Conservation (phyloP, 2,113 vertebrate genomes). For the Lagopus muta region DNA sequence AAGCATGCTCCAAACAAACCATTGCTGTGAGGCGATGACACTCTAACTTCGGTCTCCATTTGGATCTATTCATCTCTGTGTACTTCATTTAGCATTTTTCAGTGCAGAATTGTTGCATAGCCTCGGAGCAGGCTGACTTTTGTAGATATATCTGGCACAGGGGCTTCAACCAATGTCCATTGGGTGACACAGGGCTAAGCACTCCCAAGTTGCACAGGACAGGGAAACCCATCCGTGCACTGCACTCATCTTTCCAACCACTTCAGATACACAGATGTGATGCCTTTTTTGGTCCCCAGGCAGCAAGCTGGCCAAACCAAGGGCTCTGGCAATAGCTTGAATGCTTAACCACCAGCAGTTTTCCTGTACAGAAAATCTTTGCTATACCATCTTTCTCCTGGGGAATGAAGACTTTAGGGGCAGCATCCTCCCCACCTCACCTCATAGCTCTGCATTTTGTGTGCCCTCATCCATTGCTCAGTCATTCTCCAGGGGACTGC, state of each 20-base stretch:
- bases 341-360: neutral
- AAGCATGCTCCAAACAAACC: neutral
- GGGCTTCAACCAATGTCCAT: neutral
- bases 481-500: neutral
- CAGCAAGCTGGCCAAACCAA: neutral
- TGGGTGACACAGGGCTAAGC: fast-evolving
- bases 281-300: neutral
- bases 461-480: neutral
- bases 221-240: neutral
- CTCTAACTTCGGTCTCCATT: neutral
- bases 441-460: neutral
- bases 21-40: neutral
- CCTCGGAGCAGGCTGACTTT: fast-evolving
- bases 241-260: neutral
- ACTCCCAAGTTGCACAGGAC: neutral
- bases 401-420: neutral
- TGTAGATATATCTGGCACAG: fast-evolving
- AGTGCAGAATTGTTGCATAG: neutral
- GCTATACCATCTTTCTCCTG: neutral
- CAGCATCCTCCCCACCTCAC: neutral
- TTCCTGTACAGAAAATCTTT: fast-evolving
- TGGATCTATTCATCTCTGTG: neutral
- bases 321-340: neutral
- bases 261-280: fast-evolving
- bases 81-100: neutral